Base-by-base conservation (phyloP, 2,888 invertebrate genomes). In the Sinhomidia bicolor region DNA sequence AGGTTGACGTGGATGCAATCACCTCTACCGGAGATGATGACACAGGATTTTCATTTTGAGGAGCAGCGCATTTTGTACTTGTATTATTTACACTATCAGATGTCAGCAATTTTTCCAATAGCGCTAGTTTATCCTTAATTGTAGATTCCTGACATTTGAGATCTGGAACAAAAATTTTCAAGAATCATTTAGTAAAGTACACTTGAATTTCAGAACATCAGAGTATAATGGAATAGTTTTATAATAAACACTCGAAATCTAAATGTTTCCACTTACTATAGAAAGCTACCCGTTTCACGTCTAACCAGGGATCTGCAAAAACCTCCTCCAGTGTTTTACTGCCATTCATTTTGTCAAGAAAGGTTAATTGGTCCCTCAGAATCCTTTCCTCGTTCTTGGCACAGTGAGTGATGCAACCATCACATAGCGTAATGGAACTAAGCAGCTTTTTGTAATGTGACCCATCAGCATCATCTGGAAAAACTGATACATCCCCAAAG, bases 261-360 rank as follows among this genome's bases (percentile, higher is more conserved):
- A n/a, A n/a, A n/a, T n/a, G n/a, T n/a, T n/a, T n/a, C 20, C 6
- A 78, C 85, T 79, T 80, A 85, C 85, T 54, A 9, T 44, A 32
- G 57, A 65, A 86, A 0, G 74, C 81, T 12, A 86, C 17, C 20
- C 71, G 68, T 32, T 86, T 86, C 0, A 86, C 10, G 20, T 86
- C 86, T 1, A 86, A 32, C 86, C 86, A 86, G 1, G 86, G 86
- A 44, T 86, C 86, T 7, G 57, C 47, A n/a, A 86, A 68, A n/a
- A 86, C 57, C 29, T 86, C 80, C 5, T 23, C 29, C 17, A 81
- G 32, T 12, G 80, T 68, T n/a, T 29, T 68, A 1, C 0, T 1
- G 0, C 80, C 68, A 5, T 54, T 47, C 80, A 86, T 44, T 26
- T 86, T 86, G 2, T 41, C 68, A 44, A 86, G 12, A 29, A 60